Evolutionary conservation across 2,888 invertebrate genomes (phyloP), one percentile per base, ranked within the genome.

Genomic region (Orgyia antiqua): DNA sequence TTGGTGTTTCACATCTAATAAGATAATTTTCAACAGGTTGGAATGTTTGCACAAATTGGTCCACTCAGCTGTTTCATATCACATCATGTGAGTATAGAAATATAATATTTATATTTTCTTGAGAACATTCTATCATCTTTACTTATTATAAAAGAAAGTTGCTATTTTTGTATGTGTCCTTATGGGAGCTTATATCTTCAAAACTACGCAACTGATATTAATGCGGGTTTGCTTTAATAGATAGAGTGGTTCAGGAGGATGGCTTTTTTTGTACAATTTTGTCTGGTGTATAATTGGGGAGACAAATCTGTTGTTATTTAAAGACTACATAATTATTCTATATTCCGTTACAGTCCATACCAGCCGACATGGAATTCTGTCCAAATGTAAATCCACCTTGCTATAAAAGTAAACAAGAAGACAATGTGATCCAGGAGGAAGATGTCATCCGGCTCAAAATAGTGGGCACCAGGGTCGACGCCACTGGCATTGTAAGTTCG

Each of bases 331-430:
- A 6, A 20, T 20, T 3, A 9, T n/a, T 20, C 19, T 19, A 2
- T 9, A 6, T 20, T 20, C 2, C 9, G 58, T 60, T 27, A 3
- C 77, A 97, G 96, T 98, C 98, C 2, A 99, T 99, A 57, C 99
- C 99, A 29, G 94, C 97, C 10, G 99, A 99, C 73, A 98, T 99
- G 97, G 97, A 99, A 70, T 99, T 98, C 80, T 99, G 99, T 74
- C 98, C 99, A 0, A 97, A 97, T 72, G 94, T 96, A 17, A 97
- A 95, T 73, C 98, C 99, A 9, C 97, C 98, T 0, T 99, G 99
- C 71, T 99, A 99, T 73, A 99, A 98, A 84, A 97, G 97, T 10
- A 96, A 97, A 86, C 97, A 98, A 78, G 98, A 99, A 89, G 98
- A 98, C 78, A 94, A 97, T 36, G 96, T 98, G 3, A 99, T 99